Conservation (phyloP, 2,113 vertebrate genomes). For the Sialia sialis region DNA sequence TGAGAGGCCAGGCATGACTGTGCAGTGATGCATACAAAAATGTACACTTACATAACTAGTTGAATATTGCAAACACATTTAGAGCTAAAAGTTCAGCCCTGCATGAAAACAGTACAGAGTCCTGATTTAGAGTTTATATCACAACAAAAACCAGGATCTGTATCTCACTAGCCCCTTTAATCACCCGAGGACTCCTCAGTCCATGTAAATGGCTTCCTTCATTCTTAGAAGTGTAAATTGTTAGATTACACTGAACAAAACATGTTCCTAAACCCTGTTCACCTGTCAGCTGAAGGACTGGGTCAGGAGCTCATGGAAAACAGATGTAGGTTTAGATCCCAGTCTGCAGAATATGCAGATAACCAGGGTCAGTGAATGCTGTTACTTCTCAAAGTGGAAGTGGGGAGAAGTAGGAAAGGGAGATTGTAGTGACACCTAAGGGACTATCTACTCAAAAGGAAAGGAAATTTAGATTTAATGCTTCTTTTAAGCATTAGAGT, state of each 20-base stretch:
- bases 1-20: background rate
- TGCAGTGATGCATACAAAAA: conserved; percentile 2
- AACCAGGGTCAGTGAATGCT: background rate
- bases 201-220: background rate
- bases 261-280: background rate
- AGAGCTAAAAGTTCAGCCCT: background rate
- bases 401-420: background rate
- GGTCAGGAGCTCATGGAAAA: background rate
- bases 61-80: conserved; percentile 4
- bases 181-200: background rate
- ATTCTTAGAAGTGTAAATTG: background rate
- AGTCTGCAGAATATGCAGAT: background rate
- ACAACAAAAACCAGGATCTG: background rate
- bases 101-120: conserved; percentile 11
- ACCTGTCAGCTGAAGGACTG: background rate
- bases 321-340: background rate
- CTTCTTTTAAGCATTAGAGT: background rate
- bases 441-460: background rate
- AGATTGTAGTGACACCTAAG: background rate
- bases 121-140: background rate
- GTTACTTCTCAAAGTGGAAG: background rate
- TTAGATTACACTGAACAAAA: background rate
- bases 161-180: background rate
- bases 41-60: conserved; percentile 1
- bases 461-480: background rate